Evolutionary conservation across 2,888 invertebrate species (phyloP), one percentile per base, ranked within the genome.

Genomic region (Charanyca ferruginea): DNA sequence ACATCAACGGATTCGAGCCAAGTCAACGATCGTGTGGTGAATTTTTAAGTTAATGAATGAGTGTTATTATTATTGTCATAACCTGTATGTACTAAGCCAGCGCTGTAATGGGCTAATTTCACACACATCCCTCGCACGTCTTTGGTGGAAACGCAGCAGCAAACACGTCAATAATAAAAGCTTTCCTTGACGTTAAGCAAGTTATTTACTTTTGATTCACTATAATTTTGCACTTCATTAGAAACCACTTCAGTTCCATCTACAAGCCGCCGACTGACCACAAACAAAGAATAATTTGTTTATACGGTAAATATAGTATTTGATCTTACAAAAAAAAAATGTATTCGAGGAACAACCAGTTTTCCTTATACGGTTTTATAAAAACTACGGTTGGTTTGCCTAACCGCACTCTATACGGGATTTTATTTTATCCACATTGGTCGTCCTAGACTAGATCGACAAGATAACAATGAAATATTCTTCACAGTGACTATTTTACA

Each of bases 321-420:
- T 3, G 9, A 41, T 45, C n/a, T 18, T 48, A 13, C 20, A 35
- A 42, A 48, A 44, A 53, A 28, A 62, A 28, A 62, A 6, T 16
- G 22, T 60, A 23, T 71, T 63, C 35, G 22, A 1, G 8, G 35
- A 63, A 44, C 25, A 7, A 53, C 9, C 9, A 49, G 32, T 73
- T 73, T 73, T 73, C 65, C 68, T 64, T 23, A 45, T 32, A 13
- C n/a, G 48, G 11, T 49, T 53, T 41, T 8, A 53, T 54, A 54
- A 53, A 62, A 61, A 42, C 32, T 18, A 41, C 23, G 38, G 8
- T n/a, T 35, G 11, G 42, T 42, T 16, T 18, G 20, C 8, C 16
- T 38, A 20, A 49, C 22, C 60, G 8, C 42, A 51, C 16, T 38
- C 16, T 16, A 2, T 16, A 16, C 16, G 16, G 16, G 38, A 38